phyloP scores from a whole-genome alignment of 2,888 invertebrate genomes.

The Gnatocerus cornutus region DNA sequence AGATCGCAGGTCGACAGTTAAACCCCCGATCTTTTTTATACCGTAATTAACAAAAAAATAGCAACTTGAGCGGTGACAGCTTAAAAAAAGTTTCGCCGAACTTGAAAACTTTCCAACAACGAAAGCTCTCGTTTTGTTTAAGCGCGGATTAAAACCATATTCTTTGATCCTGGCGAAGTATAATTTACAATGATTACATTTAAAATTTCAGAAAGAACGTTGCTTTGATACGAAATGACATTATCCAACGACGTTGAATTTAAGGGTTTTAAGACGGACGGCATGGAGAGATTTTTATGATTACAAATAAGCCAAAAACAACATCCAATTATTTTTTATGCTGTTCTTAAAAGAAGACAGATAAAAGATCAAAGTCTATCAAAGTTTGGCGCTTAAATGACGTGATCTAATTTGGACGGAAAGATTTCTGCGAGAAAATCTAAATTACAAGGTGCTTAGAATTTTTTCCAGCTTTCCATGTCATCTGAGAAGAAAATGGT shows the following conservation, averaged over 20 bases:
- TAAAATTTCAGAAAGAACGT: conserved; percentile 3
- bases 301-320: no score
- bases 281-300: no score
- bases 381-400: no score
- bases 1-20: conserved; percentile 21
- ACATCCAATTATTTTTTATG: no score
- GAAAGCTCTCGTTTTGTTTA: conserved; percentile 14
- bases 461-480: no score
- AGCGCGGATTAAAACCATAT: not conserved
- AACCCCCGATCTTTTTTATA: conserved; percentile 21
- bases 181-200: conserved; percentile 11
- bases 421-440: no score
- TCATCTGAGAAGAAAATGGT: no score
- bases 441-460: no score
- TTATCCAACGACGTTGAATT: not conserved
- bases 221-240: not conserved
- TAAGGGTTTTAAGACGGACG: not conserved
- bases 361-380: no score
- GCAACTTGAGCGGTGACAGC: conserved; percentile 17
- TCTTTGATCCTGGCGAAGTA: conserved; percentile 4
- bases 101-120: conserved; percentile 19
- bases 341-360: no score
- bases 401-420: no score
- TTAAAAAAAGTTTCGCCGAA: conserved; percentile 10
- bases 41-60: conserved; percentile 31